Evolutionary conservation across 2,113 vertebrate genomes (phyloP), one percentile per base, ranked within the genome.

Genomic region (Apus apus): DNA sequence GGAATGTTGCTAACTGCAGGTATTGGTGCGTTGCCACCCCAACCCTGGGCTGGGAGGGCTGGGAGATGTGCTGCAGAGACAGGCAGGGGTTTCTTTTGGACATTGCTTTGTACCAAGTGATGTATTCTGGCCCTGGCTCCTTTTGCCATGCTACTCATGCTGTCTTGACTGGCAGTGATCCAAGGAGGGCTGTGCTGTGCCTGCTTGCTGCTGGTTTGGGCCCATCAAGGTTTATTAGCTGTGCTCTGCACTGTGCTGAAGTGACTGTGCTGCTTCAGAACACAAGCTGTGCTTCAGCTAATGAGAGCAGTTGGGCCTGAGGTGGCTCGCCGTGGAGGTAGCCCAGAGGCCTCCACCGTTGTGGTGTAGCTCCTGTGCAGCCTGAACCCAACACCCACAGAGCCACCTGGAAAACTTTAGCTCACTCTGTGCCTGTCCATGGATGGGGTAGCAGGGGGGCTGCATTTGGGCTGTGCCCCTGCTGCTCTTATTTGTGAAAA

Each of bases 401-500:
- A 43, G 60, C 45, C 0, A 1, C 65, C 65, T 57, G 16, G 25
- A 58, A 77, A 50, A 50, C 58, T 65, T 88, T 36, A 50, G 14
- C 76, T 73, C 8, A 0, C 36, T 58, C 60, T 57, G 23, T n/a
- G 65, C 9, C 45, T 23, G n/a, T 46, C 57, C 5, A 1, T 32
- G 32, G 18, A 11, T 58, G 53, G 68, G 68, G 43, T 67, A 22
- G 25, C 15, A n/a, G 11, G 7, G 20, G 16, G 21, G 6, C 15
- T 81, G 34, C n/a, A 13, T 56, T 62, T 70, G 60, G 43, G 56
- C 6, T 83, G 50, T 88, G 58, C n/a, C 58, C 45, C 40, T 1
- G n/a, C 45, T 76, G 74, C 54, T 90, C 19, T 80, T 83, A 26
- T 40, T 79, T 77, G 60, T 67, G 61, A 51, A 83, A 92, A 93